phyloP scores from a whole-genome alignment of 2,888 invertebrate genomes.

The Campopleginae sp. region DNA sequence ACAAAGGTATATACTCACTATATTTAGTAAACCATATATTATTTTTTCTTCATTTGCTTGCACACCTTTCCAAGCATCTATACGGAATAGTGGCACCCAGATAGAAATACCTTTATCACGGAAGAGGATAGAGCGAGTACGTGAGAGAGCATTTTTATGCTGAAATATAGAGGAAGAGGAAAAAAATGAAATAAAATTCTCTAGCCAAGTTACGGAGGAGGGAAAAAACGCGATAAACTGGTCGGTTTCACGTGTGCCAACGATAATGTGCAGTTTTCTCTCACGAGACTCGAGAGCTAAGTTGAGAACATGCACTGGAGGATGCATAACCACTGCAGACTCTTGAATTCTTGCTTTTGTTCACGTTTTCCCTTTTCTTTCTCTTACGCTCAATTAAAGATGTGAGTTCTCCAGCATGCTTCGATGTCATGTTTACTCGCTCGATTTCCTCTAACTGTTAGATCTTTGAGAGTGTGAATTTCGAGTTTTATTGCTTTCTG shows the following conservation, averaged over 20 bases:
- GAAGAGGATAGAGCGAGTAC: conserved; percentile 14
- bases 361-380: neutral
- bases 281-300: conserved; percentile 23
- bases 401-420: neutral
- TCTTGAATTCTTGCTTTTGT: neutral
- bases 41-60: conserved; percentile 40
- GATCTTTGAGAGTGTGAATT: neutral
- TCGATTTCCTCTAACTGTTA: neutral
- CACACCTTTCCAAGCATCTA: conserved; percentile 32
- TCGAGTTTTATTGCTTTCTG: neutral
- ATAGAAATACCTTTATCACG: conserved; percentile 15
- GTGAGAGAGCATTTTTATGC: conserved; percentile 18
- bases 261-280: conserved; percentile 29
- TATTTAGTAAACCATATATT: conserved; percentile 16
- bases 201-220: neutral
- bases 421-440: neutral
- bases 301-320: conserved; percentile 25
- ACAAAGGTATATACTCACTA: neutral
- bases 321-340: conserved; percentile 4
- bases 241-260: conserved; percentile 8
- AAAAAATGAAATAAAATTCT: conserved; percentile 32
- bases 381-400: conserved; percentile 8
- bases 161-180: conserved; percentile 1
- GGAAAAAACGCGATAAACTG: conserved; percentile 24
- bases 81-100: conserved; percentile 30